These are phyloP conservation scores for Euthynnus affinis DNA, from an alignment of 2,797 vertebrate genomes.

Conservation along the genomic window DNA sequence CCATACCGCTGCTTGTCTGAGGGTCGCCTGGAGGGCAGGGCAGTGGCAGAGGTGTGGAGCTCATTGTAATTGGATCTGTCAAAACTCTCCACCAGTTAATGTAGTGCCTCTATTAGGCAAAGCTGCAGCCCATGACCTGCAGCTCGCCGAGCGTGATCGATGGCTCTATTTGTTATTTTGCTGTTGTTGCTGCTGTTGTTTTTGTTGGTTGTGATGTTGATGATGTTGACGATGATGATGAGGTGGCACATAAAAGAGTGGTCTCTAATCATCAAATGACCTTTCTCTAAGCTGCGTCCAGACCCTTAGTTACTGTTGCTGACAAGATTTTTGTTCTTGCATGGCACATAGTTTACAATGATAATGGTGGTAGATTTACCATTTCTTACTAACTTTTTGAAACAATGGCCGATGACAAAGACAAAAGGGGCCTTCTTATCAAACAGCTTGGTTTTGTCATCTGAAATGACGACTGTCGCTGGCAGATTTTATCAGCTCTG, in stretches of 20 bases:
- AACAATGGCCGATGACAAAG: not conserved
- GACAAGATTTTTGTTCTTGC: not conserved
- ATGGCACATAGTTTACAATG: not conserved
- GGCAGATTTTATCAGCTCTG: not conserved
- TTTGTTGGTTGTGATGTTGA: not conserved
- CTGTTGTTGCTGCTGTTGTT: slow-evolving; percentile 29
- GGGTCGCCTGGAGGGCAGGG: slow-evolving; percentile 55
- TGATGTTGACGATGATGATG: not conserved
- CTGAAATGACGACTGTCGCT: no score
- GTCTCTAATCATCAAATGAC: not conserved
- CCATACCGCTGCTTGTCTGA: slow-evolving; percentile 15
- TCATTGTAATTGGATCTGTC: slow-evolving; percentile 87
- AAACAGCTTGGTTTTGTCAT: no score
- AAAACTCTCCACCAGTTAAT: slow-evolving; percentile 78
- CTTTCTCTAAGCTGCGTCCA: not conserved
- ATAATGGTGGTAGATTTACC: no score
- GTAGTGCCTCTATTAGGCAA: slow-evolving; percentile 81
- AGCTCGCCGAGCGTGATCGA: slow-evolving; percentile 60
- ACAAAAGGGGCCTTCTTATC: no score
- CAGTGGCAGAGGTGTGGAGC: slow-evolving; percentile 67
- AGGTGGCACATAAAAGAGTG: not conserved
- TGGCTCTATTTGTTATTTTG: slow-evolving; percentile 60
- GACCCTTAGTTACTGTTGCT: not conserved
- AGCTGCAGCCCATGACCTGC: slow-evolving; percentile 71
- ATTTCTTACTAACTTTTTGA: not conserved